Percentiles rank a stretch among this genome's conserved stretches.
Evolutionary conservation across 2,797 vertebrate genomes (phyloP).

Genomic region (Scyliorhinus canicula): DNA sequence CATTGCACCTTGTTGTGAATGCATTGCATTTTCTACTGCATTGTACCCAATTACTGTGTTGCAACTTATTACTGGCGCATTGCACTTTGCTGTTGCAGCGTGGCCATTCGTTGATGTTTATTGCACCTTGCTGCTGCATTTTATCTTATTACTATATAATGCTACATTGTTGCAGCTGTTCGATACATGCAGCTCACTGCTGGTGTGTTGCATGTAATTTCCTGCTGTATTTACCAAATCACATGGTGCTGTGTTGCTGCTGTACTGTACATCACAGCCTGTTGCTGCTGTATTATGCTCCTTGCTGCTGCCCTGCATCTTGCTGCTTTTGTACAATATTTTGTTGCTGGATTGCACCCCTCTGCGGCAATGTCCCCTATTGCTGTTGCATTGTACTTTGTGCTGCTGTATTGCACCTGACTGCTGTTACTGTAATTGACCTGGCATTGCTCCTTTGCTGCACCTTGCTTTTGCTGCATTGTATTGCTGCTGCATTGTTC

Average conservation of each 20-base stretch:
- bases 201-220: background rate
- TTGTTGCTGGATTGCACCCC: background rate
- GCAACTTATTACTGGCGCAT: too few relatives aligned
- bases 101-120: too few relatives aligned
- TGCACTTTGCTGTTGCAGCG: too few relatives aligned
- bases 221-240: background rate
- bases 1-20: too few relatives aligned
- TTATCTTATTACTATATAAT: too few relatives aligned
- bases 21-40: too few relatives aligned
- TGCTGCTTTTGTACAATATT: background rate
- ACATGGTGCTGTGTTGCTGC: background rate
- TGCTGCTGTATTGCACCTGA: background rate
- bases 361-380: background rate
- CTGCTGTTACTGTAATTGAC: too few relatives aligned
- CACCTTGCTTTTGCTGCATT: background rate
- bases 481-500: background rate
- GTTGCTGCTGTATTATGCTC: background rate
- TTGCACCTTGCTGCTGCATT: too few relatives aligned
- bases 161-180: too few relatives aligned
- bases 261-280: background rate
- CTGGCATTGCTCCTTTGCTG: background rate
- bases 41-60: too few relatives aligned
- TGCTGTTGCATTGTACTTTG: background rate
- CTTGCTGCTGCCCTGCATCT: background rate
- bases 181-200: too few relatives aligned